Percentiles rank a stretch among this genome's conserved stretches.
These are phyloP conservation scores for Labeo calbasu DNA, from an alignment of 2,797 vertebrate genomes.

Conservation along the genomic window DNA sequence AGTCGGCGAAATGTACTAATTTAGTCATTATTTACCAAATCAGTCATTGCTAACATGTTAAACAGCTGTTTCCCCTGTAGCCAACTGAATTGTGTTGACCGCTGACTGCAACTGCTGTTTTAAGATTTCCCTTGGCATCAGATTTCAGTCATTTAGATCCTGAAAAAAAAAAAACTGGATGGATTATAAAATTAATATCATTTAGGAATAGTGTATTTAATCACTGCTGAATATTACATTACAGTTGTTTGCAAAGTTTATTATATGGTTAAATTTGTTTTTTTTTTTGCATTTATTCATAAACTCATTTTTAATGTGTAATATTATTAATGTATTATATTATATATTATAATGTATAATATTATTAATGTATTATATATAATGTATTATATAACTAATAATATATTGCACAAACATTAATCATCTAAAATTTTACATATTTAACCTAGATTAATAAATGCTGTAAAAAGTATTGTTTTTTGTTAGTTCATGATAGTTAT, in stretches of 20 bases:
- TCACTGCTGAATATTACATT: background rate
- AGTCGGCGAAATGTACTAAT: conserved; percentile 12
- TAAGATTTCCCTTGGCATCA: background rate
- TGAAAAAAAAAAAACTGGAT: background rate
- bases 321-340: too few relatives aligned
- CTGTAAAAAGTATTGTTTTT: too few relatives aligned
- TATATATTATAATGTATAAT: too few relatives aligned
- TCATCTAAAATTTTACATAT: too few relatives aligned
- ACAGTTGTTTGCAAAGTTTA: background rate
- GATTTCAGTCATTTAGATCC: background rate
- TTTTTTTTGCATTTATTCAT: too few relatives aligned
- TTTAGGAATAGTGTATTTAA: background rate
- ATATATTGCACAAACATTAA: too few relatives aligned
- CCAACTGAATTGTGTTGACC: conserved; percentile 9
- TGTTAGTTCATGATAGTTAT: too few relatives aligned
- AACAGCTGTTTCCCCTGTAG: conserved; percentile 22
- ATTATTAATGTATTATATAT: too few relatives aligned
- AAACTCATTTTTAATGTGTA: too few relatives aligned
- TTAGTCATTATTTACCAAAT: conserved; percentile 38
- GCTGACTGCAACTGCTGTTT: background rate
- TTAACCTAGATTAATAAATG: too few relatives aligned
- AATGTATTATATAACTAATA: too few relatives aligned
- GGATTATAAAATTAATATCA: background rate
- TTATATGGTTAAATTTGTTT: background rate
- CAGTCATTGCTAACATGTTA: conserved; percentile 31